phyloP scores from a whole-genome alignment of 2,113 vertebrate species.

The Sinocyclocheilus grahami region DNA sequence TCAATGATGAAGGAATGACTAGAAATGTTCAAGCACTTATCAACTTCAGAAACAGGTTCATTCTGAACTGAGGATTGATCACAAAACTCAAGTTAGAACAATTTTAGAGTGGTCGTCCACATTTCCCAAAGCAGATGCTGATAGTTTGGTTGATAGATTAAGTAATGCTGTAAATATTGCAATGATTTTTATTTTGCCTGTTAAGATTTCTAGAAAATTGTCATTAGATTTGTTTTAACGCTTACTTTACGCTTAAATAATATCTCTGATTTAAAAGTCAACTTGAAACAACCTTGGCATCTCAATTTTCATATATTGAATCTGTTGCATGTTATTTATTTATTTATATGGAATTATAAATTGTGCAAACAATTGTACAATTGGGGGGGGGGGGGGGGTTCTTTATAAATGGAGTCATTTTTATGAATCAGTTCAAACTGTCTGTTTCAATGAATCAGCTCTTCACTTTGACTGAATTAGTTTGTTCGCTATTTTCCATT shows the following conservation, averaged over 20 bases:
- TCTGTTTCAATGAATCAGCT: no score
- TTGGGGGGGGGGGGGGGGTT: no score
- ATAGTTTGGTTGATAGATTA: not conserved
- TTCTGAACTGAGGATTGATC: not conserved
- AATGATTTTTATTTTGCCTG: no score
- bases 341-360: not conserved
- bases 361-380: no score
- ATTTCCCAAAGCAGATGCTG: not conserved
- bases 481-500: no score
- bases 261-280: not conserved
- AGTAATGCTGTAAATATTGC: no score
- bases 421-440: no score
- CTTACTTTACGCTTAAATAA: no score
- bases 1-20: constrained; percentile 34
- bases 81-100: not conserved
- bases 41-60: not conserved
- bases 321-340: not conserved
- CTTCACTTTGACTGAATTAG: no score
- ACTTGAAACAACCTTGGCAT: not conserved
- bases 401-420: no score
- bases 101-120: not conserved
- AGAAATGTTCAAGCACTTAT: constrained; percentile 30
- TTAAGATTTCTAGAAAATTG: no score
- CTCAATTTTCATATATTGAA: not conserved
- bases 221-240: no score